Evolutionary conservation across 2,113 vertebrate genomes (phyloP).

Genomic region (Malurus melanocephalus): DNA sequence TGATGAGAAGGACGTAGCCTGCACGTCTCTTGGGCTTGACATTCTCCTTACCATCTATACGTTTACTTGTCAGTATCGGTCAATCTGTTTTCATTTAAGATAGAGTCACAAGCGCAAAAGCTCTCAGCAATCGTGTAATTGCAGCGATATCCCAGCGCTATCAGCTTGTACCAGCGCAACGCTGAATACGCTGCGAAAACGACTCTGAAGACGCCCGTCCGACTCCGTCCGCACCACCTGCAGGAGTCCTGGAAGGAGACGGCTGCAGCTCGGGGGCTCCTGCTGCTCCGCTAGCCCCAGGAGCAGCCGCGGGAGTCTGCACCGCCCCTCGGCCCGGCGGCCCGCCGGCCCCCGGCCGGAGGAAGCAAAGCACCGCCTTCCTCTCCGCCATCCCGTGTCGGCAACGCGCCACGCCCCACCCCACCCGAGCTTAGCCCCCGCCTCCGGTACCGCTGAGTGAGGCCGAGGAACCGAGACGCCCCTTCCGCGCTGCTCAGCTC

Average conservation of each 20-base stretch:
- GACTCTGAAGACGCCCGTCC: background rate
- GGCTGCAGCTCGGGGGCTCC: background rate
- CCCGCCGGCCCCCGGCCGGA: background rate
- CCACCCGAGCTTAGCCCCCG: background rate
- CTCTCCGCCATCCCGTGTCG: background rate
- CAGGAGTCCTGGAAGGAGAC: background rate
- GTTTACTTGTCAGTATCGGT: too few species aligned
- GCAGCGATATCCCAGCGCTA: rapidly evolving
- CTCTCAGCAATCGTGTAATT: rapidly evolving
- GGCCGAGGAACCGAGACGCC: slow-evolving; percentile 4
- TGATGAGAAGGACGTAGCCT: rapidly evolving
- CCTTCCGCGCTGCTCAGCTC: slow-evolving; percentile 9
- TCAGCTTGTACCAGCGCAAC: background rate
- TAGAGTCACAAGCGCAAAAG: background rate
- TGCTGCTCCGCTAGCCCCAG: background rate
- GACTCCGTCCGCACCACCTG: background rate
- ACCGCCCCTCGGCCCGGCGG: too few species aligned
- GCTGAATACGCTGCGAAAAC: background rate
- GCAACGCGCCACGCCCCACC: background rate
- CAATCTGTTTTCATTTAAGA: background rate
- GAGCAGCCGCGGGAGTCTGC: background rate
- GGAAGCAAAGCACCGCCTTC: background rate
- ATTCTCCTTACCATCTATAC: rapidly evolving
- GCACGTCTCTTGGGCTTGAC: rapidly evolving
- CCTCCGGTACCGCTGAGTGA: slow-evolving; percentile 34